Conservation (phyloP, 2,888 invertebrate genomes). For the Melolontha melolontha region DNA sequence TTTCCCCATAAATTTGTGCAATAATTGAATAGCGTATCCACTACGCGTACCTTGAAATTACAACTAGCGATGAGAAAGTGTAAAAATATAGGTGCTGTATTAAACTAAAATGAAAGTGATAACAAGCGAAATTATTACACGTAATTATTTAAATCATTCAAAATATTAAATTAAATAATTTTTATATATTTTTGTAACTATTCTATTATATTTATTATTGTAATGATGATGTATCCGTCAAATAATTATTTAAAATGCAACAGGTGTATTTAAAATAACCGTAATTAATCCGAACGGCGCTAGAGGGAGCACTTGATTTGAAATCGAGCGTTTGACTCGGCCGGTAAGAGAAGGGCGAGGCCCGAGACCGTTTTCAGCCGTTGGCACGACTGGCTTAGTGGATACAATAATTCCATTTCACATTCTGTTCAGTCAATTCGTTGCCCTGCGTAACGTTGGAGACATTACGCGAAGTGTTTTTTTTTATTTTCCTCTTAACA, state of each 20-base stretch:
- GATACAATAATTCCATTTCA: conserved; percentile 20
- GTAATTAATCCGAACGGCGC: background rate
- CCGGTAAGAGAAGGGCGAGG: conserved; percentile 57
- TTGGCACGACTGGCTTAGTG: conserved; percentile 43
- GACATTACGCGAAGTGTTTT: conserved; percentile 33
- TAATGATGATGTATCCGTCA: too few relatives aligned
- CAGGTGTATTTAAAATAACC: conserved; percentile 36
- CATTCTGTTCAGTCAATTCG: conserved; percentile 33
- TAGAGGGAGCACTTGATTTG: conserved; percentile 9
- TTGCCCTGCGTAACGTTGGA: conserved; percentile 27
- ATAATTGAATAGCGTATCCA: too few relatives aligned
- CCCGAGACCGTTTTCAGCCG: conserved; percentile 45
- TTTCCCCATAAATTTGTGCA: too few relatives aligned
- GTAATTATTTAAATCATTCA: too few relatives aligned
- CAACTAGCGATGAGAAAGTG: too few relatives aligned
- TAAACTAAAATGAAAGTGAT: too few relatives aligned
- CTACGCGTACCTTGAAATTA: too few relatives aligned
- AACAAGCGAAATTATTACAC: too few relatives aligned
- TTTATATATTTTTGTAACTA: too few relatives aligned
- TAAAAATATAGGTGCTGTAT: too few relatives aligned
- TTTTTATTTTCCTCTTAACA: conserved; percentile 13
- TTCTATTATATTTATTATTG: too few relatives aligned
- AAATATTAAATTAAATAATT: too few relatives aligned
- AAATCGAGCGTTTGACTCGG: conserved; percentile 44
- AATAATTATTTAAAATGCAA: conserved; percentile 15